Evolutionary conservation across 1,140 invertebrate genomes (phyloP).

Genomic region (Wiebesia pumilae): DNA sequence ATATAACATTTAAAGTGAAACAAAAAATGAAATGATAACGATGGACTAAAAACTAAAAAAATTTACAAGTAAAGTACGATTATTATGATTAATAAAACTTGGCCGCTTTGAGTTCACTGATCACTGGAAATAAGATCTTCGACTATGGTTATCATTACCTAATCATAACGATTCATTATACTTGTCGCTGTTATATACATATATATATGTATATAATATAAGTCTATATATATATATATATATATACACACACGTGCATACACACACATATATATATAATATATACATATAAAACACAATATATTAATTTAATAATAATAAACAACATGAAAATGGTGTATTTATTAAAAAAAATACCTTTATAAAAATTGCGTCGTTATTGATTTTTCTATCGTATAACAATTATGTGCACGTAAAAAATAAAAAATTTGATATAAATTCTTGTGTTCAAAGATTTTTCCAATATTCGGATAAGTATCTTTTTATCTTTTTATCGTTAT

Average conservation of each 20-base stretch:
- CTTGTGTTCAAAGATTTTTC: conserved; percentile 1
- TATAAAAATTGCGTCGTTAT: conserved; percentile 39
- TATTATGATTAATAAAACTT: conserved; percentile 59
- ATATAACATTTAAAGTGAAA: conserved; percentile 48
- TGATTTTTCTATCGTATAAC: conserved; percentile 39
- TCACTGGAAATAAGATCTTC: conserved; percentile 65
- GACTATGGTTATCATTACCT: conserved; percentile 70
- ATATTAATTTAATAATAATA: conserved; percentile 74
- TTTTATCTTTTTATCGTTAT: neutral
- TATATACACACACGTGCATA: conserved; percentile 43
- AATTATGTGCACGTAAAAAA: conserved; percentile 46
- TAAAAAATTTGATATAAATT: conserved; percentile 39
- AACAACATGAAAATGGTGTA: conserved; percentile 63
- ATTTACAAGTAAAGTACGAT: conserved; percentile 53
- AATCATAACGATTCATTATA: conserved; percentile 73
- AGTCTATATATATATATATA: conserved; percentile 41
- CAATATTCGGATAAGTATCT: neutral
- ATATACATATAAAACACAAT: conserved; percentile 64
- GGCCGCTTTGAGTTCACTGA: conserved; percentile 65
- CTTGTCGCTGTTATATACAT: conserved; percentile 72
- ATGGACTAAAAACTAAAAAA: conserved; percentile 17
- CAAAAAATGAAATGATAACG: conserved; percentile 15
- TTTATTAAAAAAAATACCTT: conserved; percentile 50
- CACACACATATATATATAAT: conserved; percentile 52
- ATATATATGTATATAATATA: conserved; percentile 58